Percentiles rank a stretch among this genome's conserved stretches.
Conservation (phyloP, 1,140 invertebrate species). For the Brachionus plicatilis region DNA sequence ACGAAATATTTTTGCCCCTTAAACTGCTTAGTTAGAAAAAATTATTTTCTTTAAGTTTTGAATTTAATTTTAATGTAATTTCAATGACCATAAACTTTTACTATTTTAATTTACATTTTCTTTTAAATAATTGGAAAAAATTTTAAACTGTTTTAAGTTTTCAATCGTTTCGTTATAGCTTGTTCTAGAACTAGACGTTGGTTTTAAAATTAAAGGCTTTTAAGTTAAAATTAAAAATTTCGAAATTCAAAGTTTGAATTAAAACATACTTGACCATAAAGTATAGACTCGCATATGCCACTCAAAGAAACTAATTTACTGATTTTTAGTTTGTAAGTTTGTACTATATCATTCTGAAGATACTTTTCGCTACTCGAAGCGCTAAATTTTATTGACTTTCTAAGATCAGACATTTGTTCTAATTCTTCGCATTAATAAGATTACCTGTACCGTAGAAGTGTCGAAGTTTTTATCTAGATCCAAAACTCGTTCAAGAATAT, state of each 20-base stretch:
- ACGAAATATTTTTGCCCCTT: too few relatives aligned
- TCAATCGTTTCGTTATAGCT: not conserved
- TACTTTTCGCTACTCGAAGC: too few relatives aligned
- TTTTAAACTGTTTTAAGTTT: not conserved
- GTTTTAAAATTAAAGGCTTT: not conserved
- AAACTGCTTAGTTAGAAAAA: too few relatives aligned
- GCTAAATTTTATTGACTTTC: not conserved
- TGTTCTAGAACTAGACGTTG: slow-evolving; percentile 3
- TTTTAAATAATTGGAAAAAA: not conserved
- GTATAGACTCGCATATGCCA: not conserved
- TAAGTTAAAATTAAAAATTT: not conserved
- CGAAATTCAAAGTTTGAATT: not conserved
- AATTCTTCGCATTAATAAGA: not conserved
- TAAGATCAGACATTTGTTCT: not conserved
- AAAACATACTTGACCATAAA: not conserved
- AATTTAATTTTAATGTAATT: not conserved
- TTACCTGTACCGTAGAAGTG: not conserved
- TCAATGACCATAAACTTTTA: not conserved
- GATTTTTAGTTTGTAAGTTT: not conserved
- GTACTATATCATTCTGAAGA: not conserved
- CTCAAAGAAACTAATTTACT: not conserved
- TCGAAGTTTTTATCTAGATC: not conserved
- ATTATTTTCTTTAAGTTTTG: not conserved
- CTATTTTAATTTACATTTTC: not conserved
- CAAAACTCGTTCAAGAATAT: not conserved